phyloP scores from a whole-genome alignment of 2,888 invertebrate genomes.

The Lobophora halterata region DNA sequence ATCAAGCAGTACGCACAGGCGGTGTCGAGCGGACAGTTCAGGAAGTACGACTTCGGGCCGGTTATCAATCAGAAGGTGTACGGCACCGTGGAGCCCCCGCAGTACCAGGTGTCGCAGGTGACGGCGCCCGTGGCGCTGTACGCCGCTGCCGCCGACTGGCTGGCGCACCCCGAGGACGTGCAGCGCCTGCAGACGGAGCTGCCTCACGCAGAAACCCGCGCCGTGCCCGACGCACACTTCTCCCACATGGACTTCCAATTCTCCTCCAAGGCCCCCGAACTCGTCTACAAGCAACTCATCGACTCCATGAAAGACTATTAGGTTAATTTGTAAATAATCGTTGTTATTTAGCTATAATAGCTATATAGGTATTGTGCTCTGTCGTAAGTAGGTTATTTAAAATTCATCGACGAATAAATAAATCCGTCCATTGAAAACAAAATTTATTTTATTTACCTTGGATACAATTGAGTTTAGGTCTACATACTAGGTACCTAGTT shows the following conservation, averaged over 20 bases:
- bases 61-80: slow-evolving; percentile 60
- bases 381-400: slow-evolving; percentile 44
- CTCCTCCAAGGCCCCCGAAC: slow-evolving; percentile 56
- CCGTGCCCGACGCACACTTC: slow-evolving; percentile 76
- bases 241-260: slow-evolving; percentile 71
- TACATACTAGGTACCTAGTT: too few species aligned
- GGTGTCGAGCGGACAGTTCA: slow-evolving; percentile 55
- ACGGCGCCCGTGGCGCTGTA: slow-evolving; percentile 62
- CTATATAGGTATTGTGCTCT: slow-evolving; percentile 35
- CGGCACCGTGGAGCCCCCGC: slow-evolving; percentile 55
- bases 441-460: slow-evolving; percentile 7
- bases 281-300: slow-evolving; percentile 61
- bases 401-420: slow-evolving; percentile 47
- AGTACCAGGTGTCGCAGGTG: slow-evolving; percentile 63
- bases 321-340: slow-evolving; percentile 32
- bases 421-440: slow-evolving; percentile 49
- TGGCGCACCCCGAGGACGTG: slow-evolving; percentile 82
- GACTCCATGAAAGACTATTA: slow-evolving; percentile 50
- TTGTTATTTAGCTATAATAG: too few species aligned
- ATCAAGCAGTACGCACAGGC: slow-evolving; percentile 80
- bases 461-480: too few species aligned
- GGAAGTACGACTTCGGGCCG: slow-evolving; percentile 62
- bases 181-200: slow-evolving; percentile 75
- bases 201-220: slow-evolving; percentile 77
- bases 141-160: slow-evolving; percentile 82